These are phyloP conservation scores for Coronaproctus castanopsis DNA, from an alignment of 2,888 invertebrate genomes.

Conservation along the genomic window DNA sequence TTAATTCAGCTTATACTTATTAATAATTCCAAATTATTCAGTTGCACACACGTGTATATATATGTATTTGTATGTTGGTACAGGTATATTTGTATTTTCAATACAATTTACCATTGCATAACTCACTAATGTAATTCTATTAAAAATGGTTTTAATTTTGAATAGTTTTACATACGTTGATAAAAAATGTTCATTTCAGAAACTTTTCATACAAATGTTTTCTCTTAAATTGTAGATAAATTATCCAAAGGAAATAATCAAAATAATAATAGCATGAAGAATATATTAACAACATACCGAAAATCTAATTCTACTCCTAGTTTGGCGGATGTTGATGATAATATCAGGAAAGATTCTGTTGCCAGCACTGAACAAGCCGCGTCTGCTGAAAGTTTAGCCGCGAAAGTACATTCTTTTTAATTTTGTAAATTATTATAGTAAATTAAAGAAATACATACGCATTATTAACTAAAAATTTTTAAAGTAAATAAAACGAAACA, in stretches of 20 bases:
- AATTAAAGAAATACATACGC: background rate
- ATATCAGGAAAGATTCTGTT: constrained; percentile 39
- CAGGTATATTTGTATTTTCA: too few species aligned
- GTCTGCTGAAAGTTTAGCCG: constrained; percentile 77
- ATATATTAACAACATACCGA: constrained; percentile 27
- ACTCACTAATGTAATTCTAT: too few species aligned
- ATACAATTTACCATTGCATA: too few species aligned
- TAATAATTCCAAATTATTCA: too few species aligned
- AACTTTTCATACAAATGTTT: too few species aligned
- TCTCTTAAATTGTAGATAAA: too few species aligned
- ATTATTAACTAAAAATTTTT: constrained; percentile 1
- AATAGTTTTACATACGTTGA: too few species aligned
- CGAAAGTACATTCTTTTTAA: constrained; percentile 33
- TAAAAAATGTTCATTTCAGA: too few species aligned
- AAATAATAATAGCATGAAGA: background rate
- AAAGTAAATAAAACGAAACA: background rate
- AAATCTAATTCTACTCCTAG: constrained; percentile 93
- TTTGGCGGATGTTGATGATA: constrained; percentile 62
- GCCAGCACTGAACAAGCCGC: constrained; percentile 91
- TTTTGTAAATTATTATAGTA: constrained; percentile 4
- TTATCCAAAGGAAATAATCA: background rate
- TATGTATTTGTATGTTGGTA: too few species aligned
- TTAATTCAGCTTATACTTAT: too few species aligned
- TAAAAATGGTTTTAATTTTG: too few species aligned
- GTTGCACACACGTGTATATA: too few species aligned